Conservation (phyloP, 2,888 invertebrate genomes). For the Luperina testacea region DNA sequence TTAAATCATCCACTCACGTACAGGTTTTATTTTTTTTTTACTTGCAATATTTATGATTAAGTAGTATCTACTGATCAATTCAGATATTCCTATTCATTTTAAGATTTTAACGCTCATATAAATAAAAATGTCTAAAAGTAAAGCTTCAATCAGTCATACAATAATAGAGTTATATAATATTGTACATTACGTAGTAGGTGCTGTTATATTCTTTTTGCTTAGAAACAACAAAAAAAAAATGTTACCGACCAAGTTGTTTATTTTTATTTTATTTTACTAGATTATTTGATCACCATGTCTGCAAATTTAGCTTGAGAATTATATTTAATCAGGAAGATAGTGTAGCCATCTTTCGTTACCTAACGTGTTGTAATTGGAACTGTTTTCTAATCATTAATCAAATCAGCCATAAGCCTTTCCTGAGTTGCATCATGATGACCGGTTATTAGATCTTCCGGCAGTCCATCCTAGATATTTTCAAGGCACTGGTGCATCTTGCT, state of each 20-base stretch:
- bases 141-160: background rate
- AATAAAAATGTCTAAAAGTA: background rate
- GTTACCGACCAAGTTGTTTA: background rate
- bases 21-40: background rate
- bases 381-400: slow-evolving; percentile 39
- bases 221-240: background rate
- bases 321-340: slow-evolving; percentile 20
- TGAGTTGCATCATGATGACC: slow-evolving; percentile 20
- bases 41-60: background rate
- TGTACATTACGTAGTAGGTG: background rate
- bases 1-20: background rate
- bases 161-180: background rate
- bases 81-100: background rate
- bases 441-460: slow-evolving; percentile 20
- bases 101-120: no score
- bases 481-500: background rate
- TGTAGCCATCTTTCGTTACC: background rate
- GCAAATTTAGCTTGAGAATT: background rate
- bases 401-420: slow-evolving; percentile 16
- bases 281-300: background rate
- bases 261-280: background rate
- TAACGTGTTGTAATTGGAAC: slow-evolving; percentile 13
- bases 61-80: background rate
- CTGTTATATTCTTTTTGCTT: background rate
- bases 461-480: slow-evolving; percentile 7